Conservation (phyloP, 2,888 invertebrate genomes). For the Xestia xanthographa region DNA sequence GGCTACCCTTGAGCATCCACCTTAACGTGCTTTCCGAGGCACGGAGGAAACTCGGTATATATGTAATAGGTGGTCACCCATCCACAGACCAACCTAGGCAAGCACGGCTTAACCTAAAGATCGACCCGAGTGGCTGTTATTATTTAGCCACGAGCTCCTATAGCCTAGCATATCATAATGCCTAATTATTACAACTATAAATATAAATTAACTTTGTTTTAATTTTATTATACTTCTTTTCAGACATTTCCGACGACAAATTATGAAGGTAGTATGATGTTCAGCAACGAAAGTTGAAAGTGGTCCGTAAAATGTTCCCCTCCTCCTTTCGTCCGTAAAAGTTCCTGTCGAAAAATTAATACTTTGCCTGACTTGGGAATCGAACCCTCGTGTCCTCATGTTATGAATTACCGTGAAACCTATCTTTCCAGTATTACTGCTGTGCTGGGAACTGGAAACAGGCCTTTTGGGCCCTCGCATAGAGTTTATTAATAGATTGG, state of each 20-base stretch:
- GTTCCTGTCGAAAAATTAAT: not conserved
- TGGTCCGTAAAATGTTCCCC: not conserved
- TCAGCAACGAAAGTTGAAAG: not conserved
- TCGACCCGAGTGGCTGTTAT: too few relatives aligned
- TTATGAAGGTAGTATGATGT: not conserved
- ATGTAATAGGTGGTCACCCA: too few relatives aligned
- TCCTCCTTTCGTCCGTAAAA: too few relatives aligned
- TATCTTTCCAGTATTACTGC: not conserved
- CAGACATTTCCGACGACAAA: not conserved
- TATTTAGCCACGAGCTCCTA: too few relatives aligned
- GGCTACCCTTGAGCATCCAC: too few relatives aligned
- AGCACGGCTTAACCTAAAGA: too few relatives aligned
- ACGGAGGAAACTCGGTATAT: too few relatives aligned
- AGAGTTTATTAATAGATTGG: too few relatives aligned
- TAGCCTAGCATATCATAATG: too few relatives aligned
- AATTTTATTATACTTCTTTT: not conserved
- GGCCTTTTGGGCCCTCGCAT: not conserved
- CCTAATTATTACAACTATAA: conserved; percentile 8
- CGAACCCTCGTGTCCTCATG: not conserved
- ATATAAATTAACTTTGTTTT: conserved; percentile 18
- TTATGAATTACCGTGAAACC: too few relatives aligned
- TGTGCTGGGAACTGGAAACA: not conserved
- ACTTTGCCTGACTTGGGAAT: not conserved
- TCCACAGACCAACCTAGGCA: too few relatives aligned
- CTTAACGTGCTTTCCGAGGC: too few relatives aligned